Base-by-base conservation (phyloP, 1,140 invertebrate genomes). In the Drosophila watanabei region DNA sequence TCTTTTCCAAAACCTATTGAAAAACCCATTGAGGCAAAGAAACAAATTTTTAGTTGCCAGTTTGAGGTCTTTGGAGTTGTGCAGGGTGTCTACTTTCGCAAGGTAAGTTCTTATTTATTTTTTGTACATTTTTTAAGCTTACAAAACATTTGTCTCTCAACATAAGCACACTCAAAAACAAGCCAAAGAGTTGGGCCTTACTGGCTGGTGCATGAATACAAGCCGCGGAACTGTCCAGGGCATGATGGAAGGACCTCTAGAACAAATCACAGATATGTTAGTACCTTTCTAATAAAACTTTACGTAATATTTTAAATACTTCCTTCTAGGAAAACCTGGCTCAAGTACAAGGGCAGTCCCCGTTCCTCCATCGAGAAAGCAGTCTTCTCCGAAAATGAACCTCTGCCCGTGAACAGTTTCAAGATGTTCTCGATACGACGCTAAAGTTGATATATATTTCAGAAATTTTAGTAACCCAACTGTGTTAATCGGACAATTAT, bases 201-300 rank as follows among this genome's bases (percentile, higher is more conserved):
- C 64, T 18, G 85, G 85, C 39, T 89, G 85, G 82, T 90, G 86
- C 70, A 85, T 80, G 78, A 85, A 90, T 48, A 90, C 86, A 3
- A 41, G 43, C 11, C 48, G 52, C 1, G 85, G 85, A 59, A 85
- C 85, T 1, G 85, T 89, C 0, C 76, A 82, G 49, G 85, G 85
- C 2, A 54, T 82, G 35, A 24, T 89, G 2, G 85, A 89, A n/a
- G 85, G 86, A 11, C 52, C 70, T 13, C 46, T 76, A 10, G 79
- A 79, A 5, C 52, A 73, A 11, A 20, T 90, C 5, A 77, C 48
- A 4, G 86, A 89, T 30, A 89, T 89, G 84, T 88, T 2, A 54
- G 80, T 13, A 0, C 5, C 9, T 2, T 35, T 13, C 2, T 5
- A 20, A 18, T 5, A 11, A 6, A n/a, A 32, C 6, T 4, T 5